Evolutionary conservation across 2,113 vertebrate species (phyloP), one percentile per base, ranked within the genome.

Genomic region (Zosterops pallidus): DNA sequence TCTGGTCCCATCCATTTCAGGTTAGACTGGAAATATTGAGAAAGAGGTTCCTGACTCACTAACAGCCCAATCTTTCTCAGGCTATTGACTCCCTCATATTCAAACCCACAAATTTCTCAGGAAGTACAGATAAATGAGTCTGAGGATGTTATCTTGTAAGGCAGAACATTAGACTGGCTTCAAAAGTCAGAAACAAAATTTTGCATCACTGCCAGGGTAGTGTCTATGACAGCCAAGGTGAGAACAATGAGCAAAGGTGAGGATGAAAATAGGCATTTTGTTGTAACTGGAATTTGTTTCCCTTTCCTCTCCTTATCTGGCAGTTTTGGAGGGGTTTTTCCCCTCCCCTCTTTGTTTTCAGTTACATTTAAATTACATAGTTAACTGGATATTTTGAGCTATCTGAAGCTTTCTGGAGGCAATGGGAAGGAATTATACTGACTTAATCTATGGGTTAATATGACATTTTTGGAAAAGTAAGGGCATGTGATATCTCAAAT

Each of bases 1-100:
- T 93, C 72, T 91, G 14, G 21, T 90, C 46, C 42, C 20, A 26
- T 88, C 55, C 35, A 47, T 89, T 95, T 95, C 92, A 94, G 79
- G 83, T 94, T 91, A 89, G 52, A 92, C 92, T 82, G 83, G 86
- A 95, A 89, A 79, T 76, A 86, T 33, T 89, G 65, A 89, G 94
- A 92, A 97, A 89, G 69, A 90, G 29, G 19, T 24, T 93, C 31
- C 44, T 75, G 67, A 90, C 67, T 96, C 2, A 7, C 25, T 44
- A 41, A 44, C 57, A 92, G 56, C n/a, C 44, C 46, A 21, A 28
- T 24, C 8, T 70, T 63, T 95, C 72, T 83, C 79, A 88, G 50
- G 42, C 63, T 90, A 39, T 37, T 20, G 16, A 74, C 29, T 93
- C 50, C 21, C 12, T 89, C 46, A 6, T 77, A 90, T 71, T 78